Evolutionary conservation across 1,140 invertebrate species (phyloP).

Genomic region (Drosophila parvula): DNA sequence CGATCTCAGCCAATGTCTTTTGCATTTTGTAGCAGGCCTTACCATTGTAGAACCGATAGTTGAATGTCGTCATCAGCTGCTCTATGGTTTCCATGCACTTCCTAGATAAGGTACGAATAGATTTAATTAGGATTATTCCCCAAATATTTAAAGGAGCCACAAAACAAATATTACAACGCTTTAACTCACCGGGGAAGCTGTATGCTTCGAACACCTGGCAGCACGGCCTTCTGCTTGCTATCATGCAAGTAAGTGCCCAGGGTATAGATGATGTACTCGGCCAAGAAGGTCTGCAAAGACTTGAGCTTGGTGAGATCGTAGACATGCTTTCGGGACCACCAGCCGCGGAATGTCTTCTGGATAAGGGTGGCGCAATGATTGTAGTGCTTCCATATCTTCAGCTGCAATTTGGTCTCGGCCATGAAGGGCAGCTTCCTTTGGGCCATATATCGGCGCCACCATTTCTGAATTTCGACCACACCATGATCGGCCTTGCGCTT

Average conservation of each 20-base stretch:
- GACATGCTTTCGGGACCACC: conserved; percentile 51
- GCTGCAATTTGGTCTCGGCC: conserved; percentile 25
- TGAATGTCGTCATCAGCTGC: background rate
- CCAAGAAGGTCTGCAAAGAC: background rate
- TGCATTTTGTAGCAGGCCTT: conserved; percentile 12
- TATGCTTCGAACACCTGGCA: conserved; percentile 16
- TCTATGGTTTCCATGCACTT: background rate
- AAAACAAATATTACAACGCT: too few relatives aligned
- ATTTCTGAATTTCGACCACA: conserved; percentile 35
- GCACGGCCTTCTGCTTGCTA: background rate
- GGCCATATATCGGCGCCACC: conserved; percentile 40
- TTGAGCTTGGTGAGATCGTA: conserved; percentile 18
- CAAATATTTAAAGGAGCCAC: too few relatives aligned
- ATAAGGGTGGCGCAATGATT: conserved; percentile 30
- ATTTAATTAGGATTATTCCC: background rate
- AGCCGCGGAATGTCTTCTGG: conserved; percentile 63
- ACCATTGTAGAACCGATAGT: conserved; percentile 27
- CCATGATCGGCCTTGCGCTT: background rate
- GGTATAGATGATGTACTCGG: conserved; percentile 1
- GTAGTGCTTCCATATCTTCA: background rate
- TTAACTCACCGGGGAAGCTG: conserved; percentile 12
- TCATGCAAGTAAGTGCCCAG: background rate
- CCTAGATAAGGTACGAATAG: background rate
- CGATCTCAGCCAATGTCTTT: background rate
- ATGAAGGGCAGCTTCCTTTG: background rate